Evolutionary conservation across 1,140 invertebrate genomes (phyloP), one percentile per base, ranked within the genome.

Genomic region (Microplitis mediator): DNA sequence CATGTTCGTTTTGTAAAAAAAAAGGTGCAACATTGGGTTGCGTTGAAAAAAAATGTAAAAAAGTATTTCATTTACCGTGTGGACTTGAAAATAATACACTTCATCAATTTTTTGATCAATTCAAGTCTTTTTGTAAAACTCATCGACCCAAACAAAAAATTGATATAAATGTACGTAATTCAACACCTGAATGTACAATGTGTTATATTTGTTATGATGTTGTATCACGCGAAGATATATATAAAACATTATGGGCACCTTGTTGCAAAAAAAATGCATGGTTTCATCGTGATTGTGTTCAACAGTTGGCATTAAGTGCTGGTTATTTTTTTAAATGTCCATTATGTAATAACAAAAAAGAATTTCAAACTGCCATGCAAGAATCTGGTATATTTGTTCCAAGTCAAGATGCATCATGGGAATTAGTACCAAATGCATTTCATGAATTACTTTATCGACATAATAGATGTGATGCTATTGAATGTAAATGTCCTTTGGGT

Each of bases 281-380:
- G 88, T 91, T 91, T 78, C 91, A 92, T 81, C 81, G 89, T 54
- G 76, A 75, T 34, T 92, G 91, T 85, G 84, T 92, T 69, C 90
- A 92, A 89, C 87, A 86, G 84, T 84, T 91, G 71, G 91, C 91
- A 3, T 74, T 88, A 23, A 91, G 88, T 83, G 90, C 91, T 52
- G 91, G 91, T 0, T 90, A 92, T 77, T 92, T 92, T 79, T 92
- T 93, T 78, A 92, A 91, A 75, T 92, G 92, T 80, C 91, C 92
- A 4, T 75, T 92, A 2, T 93, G 91, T 79, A 92, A 92, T 72
- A 89, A 91, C 81, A 90, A 89, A 73, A 80, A 84, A n/a, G 78
- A 76, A 71, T 93, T 92, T 82, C 85, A 89, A 75, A 77, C 81
- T 50, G 88, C 89, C 56, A 92, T 92, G 91, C 75, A 89, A 45